Percentiles rank a stretch among this genome's conserved stretches.
Conservation (phyloP, 2,113 vertebrate genomes). For the Etheostoma spectabile region DNA sequence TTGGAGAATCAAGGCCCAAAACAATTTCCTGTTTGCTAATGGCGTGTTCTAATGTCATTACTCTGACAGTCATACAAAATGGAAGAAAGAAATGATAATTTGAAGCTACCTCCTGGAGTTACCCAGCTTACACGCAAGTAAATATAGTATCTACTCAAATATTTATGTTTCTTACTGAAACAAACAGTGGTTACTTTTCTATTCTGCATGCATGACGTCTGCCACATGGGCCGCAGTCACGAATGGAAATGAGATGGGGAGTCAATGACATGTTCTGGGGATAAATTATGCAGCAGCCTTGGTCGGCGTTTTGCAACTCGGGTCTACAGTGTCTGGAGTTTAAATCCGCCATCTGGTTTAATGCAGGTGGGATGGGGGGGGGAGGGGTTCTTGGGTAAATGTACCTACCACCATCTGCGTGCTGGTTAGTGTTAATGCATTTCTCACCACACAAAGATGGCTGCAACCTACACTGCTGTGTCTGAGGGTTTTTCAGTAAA, state of each 20-base stretch:
- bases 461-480: constrained; percentile 45
- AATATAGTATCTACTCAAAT: constrained; percentile 29
- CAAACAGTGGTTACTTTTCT: constrained; percentile 17
- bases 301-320: constrained; percentile 32
- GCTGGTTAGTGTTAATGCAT: constrained; percentile 40
- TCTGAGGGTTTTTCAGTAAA: constrained; percentile 37
- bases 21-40: constrained; percentile 33
- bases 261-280: constrained; percentile 38
- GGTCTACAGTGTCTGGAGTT: constrained; percentile 56
- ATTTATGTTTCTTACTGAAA: constrained; percentile 38
- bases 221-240: constrained; percentile 5
- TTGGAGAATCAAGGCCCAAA: constrained; percentile 34
- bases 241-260: constrained; percentile 42
- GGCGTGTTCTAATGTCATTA: constrained; percentile 11
- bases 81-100: constrained; percentile 19
- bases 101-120: constrained; percentile 11
- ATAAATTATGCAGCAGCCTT: constrained; percentile 61
- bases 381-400: constrained; percentile 57
- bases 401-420: constrained; percentile 59
- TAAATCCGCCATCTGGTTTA: constrained; percentile 55
- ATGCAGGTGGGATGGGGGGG: constrained; percentile 49
- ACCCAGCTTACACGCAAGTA: background rate
- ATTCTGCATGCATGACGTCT: constrained; percentile 17
- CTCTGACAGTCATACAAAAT: constrained; percentile 26
- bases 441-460: constrained; percentile 19